Percentiles rank a stretch among this genome's conserved stretches.
Conservation (phyloP, 2,797 vertebrate genomes). For the Valencia hispanica region DNA sequence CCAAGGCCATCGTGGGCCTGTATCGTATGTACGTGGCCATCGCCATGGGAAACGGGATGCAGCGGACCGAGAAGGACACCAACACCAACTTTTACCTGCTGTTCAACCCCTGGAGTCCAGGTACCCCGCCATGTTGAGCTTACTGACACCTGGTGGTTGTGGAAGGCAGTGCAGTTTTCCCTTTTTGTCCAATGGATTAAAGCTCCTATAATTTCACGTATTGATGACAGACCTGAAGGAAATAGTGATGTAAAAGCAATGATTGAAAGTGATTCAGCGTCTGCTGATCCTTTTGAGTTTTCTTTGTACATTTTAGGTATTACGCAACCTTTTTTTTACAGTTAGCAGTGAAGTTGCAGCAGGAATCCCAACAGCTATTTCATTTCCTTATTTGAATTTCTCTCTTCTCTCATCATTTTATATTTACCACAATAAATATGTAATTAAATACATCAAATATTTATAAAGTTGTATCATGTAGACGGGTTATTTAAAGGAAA, state of each 20-base stretch:
- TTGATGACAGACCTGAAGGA: not conserved
- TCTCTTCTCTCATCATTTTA: not conserved
- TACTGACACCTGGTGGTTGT: not conserved
- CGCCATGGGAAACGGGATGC: conserved; percentile 64
- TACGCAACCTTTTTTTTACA: no score
- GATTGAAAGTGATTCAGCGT: no score
- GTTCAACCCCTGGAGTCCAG: conserved; percentile 90
- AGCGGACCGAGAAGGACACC: conserved; percentile 73
- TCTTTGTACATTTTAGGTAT: no score
- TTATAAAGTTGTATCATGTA: no score
- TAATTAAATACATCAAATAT: no score
- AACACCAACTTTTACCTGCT: conserved; percentile 86
- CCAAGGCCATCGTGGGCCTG: conserved; percentile 85
- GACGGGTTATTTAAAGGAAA: no score
- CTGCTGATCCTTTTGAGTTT: no score
- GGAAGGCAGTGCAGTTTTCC: not conserved
- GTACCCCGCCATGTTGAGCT: conserved; percentile 64
- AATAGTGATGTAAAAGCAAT: no score
- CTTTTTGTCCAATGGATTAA: not conserved
- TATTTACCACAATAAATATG: not conserved
- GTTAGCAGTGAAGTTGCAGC: no score
- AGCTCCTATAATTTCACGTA: not conserved
- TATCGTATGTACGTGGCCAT: conserved; percentile 84
- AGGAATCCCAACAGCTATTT: no score
- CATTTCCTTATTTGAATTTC: not conserved